These are phyloP conservation scores for Eonycteris spelaea DNA, from an alignment of 2,113 vertebrate species.

Conservation along the genomic window DNA sequence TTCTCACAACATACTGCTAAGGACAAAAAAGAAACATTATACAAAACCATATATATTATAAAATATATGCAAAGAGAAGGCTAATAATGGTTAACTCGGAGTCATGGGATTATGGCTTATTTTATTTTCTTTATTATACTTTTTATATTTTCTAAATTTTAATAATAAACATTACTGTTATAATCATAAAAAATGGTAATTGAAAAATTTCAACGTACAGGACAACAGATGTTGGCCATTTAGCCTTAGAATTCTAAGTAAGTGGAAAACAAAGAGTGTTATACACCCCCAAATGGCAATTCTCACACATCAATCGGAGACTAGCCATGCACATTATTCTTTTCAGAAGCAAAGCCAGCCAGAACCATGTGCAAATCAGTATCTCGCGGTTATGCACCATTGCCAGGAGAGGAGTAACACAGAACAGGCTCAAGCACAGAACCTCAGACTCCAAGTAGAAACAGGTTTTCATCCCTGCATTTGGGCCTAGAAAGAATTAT, in stretches of 20 bases:
- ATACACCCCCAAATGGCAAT: not conserved
- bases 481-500: not conserved
- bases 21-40: slow-evolving; percentile 5
- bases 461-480: not conserved
- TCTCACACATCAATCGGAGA: not conserved
- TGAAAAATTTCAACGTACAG: slow-evolving; percentile 26
- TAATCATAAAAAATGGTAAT: slow-evolving; percentile 36
- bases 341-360: slow-evolving; percentile 17
- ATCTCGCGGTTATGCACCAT: fast-evolving
- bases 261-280: slow-evolving; percentile 23
- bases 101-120: not conserved
- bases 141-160: slow-evolving; percentile 36
- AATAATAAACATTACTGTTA: slow-evolving; percentile 33
- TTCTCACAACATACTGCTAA: not conserved
- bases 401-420: not conserved
- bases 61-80: not conserved
- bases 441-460: not conserved
- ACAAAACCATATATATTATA: not conserved
- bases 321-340: not conserved
- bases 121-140: slow-evolving; percentile 5
- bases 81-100: not conserved
- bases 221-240: slow-evolving; percentile 37
- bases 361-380: not conserved
- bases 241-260: slow-evolving; percentile 48
- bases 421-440: not conserved